Evolutionary conservation across 1,140 invertebrate genomes (phyloP), one percentile per base, ranked within the genome.

Genomic region (Tenebrio molitor): DNA sequence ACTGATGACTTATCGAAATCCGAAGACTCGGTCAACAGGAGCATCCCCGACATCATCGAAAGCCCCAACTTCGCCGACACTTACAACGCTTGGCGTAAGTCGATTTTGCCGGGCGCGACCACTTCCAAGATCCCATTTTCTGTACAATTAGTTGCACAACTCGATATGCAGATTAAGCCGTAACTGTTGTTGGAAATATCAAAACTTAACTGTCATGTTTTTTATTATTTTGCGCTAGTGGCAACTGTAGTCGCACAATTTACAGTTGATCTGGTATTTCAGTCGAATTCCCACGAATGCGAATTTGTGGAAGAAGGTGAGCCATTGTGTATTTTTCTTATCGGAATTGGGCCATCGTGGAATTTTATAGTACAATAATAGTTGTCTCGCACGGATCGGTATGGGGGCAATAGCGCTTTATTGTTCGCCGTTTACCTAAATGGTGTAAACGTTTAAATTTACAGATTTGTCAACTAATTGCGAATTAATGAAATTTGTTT

Each of bases 21-120:
- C 1, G 74, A 76, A 7, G 74, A 76, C 16, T 76, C 74, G 16
- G 46, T 64, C 1, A 73, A 67, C 15, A 12, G 34, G 29, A 73
- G 14, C 14, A 65, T 64, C 53, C 39, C 16, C 3, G 39, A 71
- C 6, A 68, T 62, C 10, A 42, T 50, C n/a, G 71, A 67, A 34
- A 76, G 74, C 42, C 74, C 72, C 2, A 74, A 74, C 36, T 76
- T 76, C 41, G 71, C 29, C 2, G 72, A 74, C 33, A 71, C 74
- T 0, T 76, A 76, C 12, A 76, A 74, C 62, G 74, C 74, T 10
- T 76, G 74, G 74, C 71, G 74, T 76, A 76, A 76, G 74, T 76
- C 10, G 7, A 73, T 42, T 16, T 46, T 71, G 2, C 12, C 6
- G 7, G 23, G 23, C 1, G 3, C 8, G 25, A 29, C 8, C n/a